Base-by-base conservation (phyloP, 2,888 invertebrate species). In the Zygothrica quintamaculata region DNA sequence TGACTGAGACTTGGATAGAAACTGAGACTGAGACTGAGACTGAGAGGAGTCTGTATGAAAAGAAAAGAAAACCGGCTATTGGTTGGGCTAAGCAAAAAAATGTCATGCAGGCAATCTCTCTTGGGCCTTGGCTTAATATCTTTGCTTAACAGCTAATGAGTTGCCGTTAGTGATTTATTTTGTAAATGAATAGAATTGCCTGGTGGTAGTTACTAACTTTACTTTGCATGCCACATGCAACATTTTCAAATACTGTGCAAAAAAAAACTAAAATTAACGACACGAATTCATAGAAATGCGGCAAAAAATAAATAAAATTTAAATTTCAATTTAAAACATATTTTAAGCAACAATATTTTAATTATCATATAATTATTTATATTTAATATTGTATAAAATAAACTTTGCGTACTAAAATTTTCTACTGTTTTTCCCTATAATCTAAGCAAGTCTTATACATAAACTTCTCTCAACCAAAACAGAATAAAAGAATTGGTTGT, bases 91-190 rank as follows among this genome's bases (percentile, higher is more conserved):
- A n/a, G n/a, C n/a, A n/a, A n/a, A 8, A 40, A 34, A 76, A 72
- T 79, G 80, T 70, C 85, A 81, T 77, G 84, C 74, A 65, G 65
- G 65, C 78, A 80, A 81, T 80, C 80, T 80, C 73, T 55, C 48
- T 62, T 44, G 59, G 60, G 65, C 62, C 78, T 36, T 65, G 67
- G 59, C 67, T 61, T 57, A 81, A 84, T 80, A 80, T 80, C 80
- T 80, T 74, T 40, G 77, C 78, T 74, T 74, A 77, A 69, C 81
- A 80, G 88, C 88, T 87, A 87, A 87, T 87, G 87, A 88, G 84
- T 88, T 70, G 88, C 88, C 85, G 86, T 87, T 84, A 80, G 87
- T 80, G 86, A 82, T 84, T 88, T 87, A 85, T 85, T 84, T 80
- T 55, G 61, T 64, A 84, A 88, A 82, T 82, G 77, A 87, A 86